A percentile compares a stretch with the other conserved stretches of the same genome.
phyloP scores from a whole-genome alignment of 1,140 invertebrate species.

The Lethrus apterus region DNA sequence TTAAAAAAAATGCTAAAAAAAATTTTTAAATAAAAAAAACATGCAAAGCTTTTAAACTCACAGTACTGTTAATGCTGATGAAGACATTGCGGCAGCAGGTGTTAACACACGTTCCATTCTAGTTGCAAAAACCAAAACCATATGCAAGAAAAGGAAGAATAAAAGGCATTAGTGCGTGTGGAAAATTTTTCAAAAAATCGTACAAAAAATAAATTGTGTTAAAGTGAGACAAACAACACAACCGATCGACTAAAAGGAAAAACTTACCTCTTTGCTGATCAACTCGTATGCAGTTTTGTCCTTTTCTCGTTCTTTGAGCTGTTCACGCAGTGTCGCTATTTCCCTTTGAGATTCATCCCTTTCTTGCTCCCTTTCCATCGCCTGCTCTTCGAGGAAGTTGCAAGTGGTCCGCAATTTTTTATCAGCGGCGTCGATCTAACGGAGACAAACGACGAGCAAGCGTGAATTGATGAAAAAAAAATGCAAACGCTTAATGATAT shows the following conservation, averaged over 20 bases:
- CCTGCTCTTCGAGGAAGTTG: constrained; percentile 73
- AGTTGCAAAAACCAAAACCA: constrained; percentile 1
- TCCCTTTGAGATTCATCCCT: constrained; percentile 65
- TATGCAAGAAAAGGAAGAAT: no score
- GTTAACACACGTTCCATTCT: constrained; percentile 8
- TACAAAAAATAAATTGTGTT: no score
- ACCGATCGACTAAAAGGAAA: no score
- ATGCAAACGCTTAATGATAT: no score
- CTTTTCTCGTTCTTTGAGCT: constrained; percentile 54
- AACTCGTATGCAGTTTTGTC: constrained; percentile 49
- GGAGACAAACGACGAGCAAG: neutral
- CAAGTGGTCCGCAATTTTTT: constrained; percentile 65
- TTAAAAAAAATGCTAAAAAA: no score
- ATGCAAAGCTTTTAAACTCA: constrained; percentile 16
- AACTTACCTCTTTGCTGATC: constrained; percentile 48
- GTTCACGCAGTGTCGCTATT: constrained; percentile 52
- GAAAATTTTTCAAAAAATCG: neutral
- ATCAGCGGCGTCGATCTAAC: constrained; percentile 69
- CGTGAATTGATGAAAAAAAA: no score
- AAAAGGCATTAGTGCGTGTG: neutral
- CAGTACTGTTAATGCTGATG: constrained; percentile 9
- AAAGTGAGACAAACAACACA: no score
- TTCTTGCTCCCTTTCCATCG: constrained; percentile 66
- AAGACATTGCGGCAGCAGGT: constrained; percentile 14
- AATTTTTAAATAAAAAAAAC: no score